Percentiles rank a stretch among this genome's conserved stretches.
phyloP scores from a whole-genome alignment of 2,797 vertebrate species.

The Alosa sapidissima region DNA sequence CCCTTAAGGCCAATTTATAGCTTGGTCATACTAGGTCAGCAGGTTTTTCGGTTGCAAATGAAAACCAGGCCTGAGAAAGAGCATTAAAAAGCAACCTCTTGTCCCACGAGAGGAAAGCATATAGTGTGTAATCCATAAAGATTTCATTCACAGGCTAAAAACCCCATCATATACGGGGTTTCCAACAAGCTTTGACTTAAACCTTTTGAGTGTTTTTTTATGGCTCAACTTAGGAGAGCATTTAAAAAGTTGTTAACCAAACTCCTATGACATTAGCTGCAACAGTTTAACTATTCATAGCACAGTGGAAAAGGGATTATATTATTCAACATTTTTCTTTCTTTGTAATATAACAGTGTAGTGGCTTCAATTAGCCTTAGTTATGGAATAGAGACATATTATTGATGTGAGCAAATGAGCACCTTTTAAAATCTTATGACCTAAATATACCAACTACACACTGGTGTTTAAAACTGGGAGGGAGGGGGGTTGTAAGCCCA shows the following conservation, averaged over 20 bases:
- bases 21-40: conserved; percentile 15
- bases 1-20: conserved; percentile 16
- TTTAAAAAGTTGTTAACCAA: conserved; percentile 19
- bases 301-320: background rate
- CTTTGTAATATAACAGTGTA: background rate
- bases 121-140: conserved; percentile 13
- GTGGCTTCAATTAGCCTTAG: background rate
- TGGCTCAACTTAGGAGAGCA: conserved; percentile 15
- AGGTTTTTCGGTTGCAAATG: conserved; percentile 13
- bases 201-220: conserved; percentile 11
- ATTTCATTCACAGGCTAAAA: conserved; percentile 14
- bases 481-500: background rate
- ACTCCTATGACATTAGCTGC: background rate
- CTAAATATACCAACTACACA: background rate
- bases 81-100: conserved; percentile 14
- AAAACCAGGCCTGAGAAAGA: background rate
- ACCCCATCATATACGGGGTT: background rate
- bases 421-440: conserved; percentile 10
- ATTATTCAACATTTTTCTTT: background rate
- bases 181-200: conserved; percentile 7
- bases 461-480: background rate
- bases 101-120: background rate
- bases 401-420: conserved; percentile 6
- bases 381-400: conserved; percentile 18
- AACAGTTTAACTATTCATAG: conserved; percentile 11